phyloP scores from a whole-genome alignment of 1,140 invertebrate species.

The Contarinia nasturtii region DNA sequence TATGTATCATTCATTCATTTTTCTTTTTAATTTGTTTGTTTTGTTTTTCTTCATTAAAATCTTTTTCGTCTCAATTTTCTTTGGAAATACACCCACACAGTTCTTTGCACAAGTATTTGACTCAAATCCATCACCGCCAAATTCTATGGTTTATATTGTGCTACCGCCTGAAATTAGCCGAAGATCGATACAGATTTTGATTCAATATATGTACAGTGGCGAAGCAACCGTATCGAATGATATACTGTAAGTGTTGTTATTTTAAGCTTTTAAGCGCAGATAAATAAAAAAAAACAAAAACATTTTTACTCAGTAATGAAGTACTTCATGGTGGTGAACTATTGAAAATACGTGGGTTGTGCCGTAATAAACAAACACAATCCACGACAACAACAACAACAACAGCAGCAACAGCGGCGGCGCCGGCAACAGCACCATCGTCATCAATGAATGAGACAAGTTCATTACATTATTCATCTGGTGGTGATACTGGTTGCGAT shows the following conservation, averaged over 20 bases:
- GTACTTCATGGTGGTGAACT: slow-evolving; percentile 62
- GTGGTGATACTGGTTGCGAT: slow-evolving; percentile 5
- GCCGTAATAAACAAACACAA: slow-evolving; percentile 36
- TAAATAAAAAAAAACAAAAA: too few species aligned
- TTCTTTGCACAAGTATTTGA: slow-evolving; percentile 24
- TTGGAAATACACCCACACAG: slow-evolving; percentile 19
- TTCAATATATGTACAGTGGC: slow-evolving; percentile 75
- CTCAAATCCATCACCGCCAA: slow-evolving; percentile 19
- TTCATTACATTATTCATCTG: slow-evolving; percentile 9
- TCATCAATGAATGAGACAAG: slow-evolving; percentile 5
- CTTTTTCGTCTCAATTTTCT: background rate
- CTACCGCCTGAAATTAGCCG: slow-evolving; percentile 63
- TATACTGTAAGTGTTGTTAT: slow-evolving; percentile 27
- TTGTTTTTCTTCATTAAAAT: background rate
- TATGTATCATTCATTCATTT: slow-evolving; percentile 2
- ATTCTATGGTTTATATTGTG: slow-evolving; percentile 46
- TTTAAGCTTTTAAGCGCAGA: too few species aligned
- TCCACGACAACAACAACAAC: too few species aligned
- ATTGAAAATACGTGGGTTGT: slow-evolving; percentile 52
- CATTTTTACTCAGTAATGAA: slow-evolving; percentile 29
- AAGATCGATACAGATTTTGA: slow-evolving; percentile 53
- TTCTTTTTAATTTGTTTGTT: background rate
- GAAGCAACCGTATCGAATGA: slow-evolving; percentile 71
- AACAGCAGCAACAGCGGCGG: background rate
- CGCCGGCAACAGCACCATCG: background rate